phyloP scores from a whole-genome alignment of 2,888 invertebrate genomes.

The Sminthurinus aureus region DNA sequence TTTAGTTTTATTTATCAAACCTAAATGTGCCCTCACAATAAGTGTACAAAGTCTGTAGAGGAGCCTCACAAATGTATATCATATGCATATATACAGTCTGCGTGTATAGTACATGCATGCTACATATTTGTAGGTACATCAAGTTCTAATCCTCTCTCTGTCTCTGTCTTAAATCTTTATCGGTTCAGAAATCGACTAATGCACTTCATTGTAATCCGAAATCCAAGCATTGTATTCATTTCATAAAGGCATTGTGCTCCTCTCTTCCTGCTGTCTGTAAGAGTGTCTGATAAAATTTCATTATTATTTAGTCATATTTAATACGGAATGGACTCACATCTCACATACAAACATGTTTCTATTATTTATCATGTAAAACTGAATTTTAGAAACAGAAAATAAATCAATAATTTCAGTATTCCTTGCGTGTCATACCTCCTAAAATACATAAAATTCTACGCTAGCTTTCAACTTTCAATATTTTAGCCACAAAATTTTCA shows the following conservation, averaged over 20 bases:
- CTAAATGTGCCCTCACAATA: neutral
- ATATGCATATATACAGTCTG: neutral
- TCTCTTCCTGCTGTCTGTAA: conserved; percentile 24
- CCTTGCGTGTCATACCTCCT: no score
- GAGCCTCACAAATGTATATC: no score
- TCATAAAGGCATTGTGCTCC: conserved; percentile 37
- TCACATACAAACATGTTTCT: no score
- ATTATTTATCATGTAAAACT: no score
- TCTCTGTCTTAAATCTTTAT: conserved; percentile 31
- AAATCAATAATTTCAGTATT: no score
- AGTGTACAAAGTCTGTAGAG: neutral
- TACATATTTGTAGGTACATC: neutral
- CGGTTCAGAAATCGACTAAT: conserved; percentile 39
- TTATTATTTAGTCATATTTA: conserved; percentile 34
- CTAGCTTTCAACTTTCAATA: no score
- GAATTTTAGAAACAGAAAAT: no score
- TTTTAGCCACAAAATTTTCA: no score
- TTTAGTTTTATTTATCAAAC: neutral
- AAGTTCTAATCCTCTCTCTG: neutral
- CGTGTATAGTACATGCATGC: no score
- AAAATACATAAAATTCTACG: no score
- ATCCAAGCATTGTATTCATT: conserved; percentile 32
- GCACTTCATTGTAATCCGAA: conserved; percentile 30
- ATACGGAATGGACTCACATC: neutral
- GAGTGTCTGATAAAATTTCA: conserved; percentile 39